Evolutionary conservation across 2,888 invertebrate species (phyloP), one percentile per base, ranked within the genome.

Genomic region (Bugulina stolonifera): DNA sequence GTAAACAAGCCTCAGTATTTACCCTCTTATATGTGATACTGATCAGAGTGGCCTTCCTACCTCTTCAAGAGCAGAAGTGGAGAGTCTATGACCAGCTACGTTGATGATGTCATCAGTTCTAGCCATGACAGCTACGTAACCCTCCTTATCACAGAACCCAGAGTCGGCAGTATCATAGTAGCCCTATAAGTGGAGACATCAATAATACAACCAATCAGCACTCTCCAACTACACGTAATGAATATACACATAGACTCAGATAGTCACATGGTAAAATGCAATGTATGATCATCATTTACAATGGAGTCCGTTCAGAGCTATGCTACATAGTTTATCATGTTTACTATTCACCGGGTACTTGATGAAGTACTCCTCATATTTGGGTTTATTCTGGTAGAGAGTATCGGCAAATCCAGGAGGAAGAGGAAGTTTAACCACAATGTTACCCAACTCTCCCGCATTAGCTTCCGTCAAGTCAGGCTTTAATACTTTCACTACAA

Each of bases 101-200:
- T 96, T 96, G 78, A 96, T 95, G 74, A 94, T 91, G 84, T 96
- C 96, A 85, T 96, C 96, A 74, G 93, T 93, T 43, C 96, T 87
- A 0, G 94, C 92, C 71, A 93, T 92, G 22, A 96, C 93, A 85
- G 91, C 93, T 0, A 96, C 88, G 72, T 92, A 92, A 0, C 93
- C 93, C 76, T 90, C 89, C 72, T 90, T 89, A 80, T 93, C 93
- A 73, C 89, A 88, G 83, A 91, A 93, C 0, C 95, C 96, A 0
- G 93, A 93, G 81, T 96, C 96, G 91, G 94, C 94, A 0, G 95
- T 95, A 80, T 95, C 94, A 81, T 96, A 93, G 83, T 89, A 93
- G 1, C 92, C 93, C 92, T 93, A 79, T 32, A 34, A 64, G 3
- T 18, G 18, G 43, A 10, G 10, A 43, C 43, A 43, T 18, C 43